These are phyloP conservation scores for Phrynocephalus forsythii DNA, from an alignment of 2,797 vertebrate species.

Conservation along the genomic window DNA sequence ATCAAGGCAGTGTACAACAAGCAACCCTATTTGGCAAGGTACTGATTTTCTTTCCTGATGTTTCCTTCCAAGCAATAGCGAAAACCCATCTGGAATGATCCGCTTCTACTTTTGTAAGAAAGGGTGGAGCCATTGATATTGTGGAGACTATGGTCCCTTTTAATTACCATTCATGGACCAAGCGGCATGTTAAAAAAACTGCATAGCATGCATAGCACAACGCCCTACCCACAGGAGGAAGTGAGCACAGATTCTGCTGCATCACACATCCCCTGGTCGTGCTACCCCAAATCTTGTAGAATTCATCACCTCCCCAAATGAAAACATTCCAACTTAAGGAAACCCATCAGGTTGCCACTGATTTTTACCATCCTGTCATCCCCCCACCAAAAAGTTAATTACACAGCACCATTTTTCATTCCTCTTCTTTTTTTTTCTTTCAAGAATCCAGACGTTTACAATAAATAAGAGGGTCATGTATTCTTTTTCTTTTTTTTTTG, in stretches of 20 bases:
- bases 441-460: slow-evolving; percentile 46
- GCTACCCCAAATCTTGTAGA: not conserved
- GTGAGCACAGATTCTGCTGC: not conserved
- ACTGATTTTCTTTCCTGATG: not conserved
- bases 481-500: slow-evolving; percentile 48
- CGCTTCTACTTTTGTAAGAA: slow-evolving; percentile 3
- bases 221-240: not conserved
- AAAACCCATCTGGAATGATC: not conserved
- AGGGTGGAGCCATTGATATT: not conserved
- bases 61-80: not conserved
- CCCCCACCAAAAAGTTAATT: not conserved
- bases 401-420: not conserved
- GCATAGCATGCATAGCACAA: not conserved
- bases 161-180: slow-evolving; percentile 27
- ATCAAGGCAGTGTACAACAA: not conserved
- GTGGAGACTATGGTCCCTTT: slow-evolving; percentile 10
- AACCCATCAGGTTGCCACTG: not conserved
- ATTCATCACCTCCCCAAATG: not conserved
- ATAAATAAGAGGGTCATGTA: slow-evolving; percentile 56
- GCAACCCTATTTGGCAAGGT: not conserved
- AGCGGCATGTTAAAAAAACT: not conserved
- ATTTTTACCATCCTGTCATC: not conserved
- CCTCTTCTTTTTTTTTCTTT: slow-evolving; percentile 43
- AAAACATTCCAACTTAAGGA: not conserved
- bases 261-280: not conserved